These are phyloP conservation scores for Pungitius pungitius DNA, from an alignment of 2,113 vertebrate species.

Conservation along the genomic window DNA sequence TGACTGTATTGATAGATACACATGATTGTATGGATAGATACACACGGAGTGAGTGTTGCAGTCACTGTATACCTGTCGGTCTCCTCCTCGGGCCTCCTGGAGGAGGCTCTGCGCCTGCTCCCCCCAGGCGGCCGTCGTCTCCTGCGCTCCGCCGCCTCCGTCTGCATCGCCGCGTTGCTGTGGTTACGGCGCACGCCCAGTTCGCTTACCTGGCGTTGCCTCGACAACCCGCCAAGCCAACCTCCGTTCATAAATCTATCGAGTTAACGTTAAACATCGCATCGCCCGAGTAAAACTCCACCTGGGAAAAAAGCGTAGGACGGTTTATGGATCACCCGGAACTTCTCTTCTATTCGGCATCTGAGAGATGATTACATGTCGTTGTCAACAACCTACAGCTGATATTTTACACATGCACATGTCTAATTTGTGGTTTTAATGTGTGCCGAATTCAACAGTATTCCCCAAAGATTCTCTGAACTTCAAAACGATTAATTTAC, in stretches of 20 bases:
- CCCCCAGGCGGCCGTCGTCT: slow-evolving; percentile 13
- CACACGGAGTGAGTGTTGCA: neutral
- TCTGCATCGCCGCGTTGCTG: slow-evolving; percentile 44
- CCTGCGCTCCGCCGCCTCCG: slow-evolving; percentile 10
- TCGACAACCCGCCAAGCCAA: neutral
- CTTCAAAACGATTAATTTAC: rapidly evolving
- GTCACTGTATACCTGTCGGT: slow-evolving; percentile 19
- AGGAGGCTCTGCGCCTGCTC: neutral
- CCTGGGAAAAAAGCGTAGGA: rapidly evolving
- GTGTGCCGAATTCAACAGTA: rapidly evolving
- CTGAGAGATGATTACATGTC: neutral
- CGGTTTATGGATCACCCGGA: rapidly evolving
- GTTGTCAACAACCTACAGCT: neutral
- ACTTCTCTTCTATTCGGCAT: neutral
- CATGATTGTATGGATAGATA: neutral
- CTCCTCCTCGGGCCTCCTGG: slow-evolving; percentile 34
- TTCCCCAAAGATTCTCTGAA: rapidly evolving
- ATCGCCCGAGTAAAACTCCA: rapidly evolving
- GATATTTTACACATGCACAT: neutral
- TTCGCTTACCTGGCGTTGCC: slow-evolving; percentile 33
- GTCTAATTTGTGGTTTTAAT: neutral
- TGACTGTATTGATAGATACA: too few species aligned
- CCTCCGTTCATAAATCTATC: neutral
- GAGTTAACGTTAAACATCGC: rapidly evolving
- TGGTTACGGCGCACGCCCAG: neutral